These are phyloP conservation scores for Dromas ardeola DNA, from an alignment of 2,113 vertebrate genomes.

Conservation along the genomic window DNA sequence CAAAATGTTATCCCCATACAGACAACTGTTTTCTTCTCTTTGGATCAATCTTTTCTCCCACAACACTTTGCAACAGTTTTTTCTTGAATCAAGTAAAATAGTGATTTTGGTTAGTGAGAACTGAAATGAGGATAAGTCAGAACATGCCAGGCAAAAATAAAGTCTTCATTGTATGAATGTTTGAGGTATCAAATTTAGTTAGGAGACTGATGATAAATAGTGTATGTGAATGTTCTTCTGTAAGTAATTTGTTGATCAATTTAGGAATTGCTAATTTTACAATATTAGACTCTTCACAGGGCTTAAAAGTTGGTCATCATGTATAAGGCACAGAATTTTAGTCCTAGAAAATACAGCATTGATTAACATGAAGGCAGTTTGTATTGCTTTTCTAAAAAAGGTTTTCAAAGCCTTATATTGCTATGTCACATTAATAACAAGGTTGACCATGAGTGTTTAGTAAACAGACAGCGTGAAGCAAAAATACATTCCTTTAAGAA, in stretches of 20 bases:
- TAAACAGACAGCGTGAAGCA: not conserved
- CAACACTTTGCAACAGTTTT: not conserved
- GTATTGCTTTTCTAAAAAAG: not conserved
- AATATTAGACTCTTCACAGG: not conserved
- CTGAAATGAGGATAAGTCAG: not conserved
- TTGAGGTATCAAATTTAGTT: not conserved
- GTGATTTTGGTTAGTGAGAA: not conserved
- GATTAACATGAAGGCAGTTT: not conserved
- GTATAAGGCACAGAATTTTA: not conserved
- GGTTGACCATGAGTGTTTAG: not conserved
- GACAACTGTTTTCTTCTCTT: not conserved
- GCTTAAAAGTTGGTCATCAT: not conserved
- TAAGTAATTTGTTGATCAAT: not conserved
- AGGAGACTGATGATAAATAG: not conserved
- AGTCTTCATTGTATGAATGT: not conserved
- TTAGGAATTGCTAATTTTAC: not conserved
- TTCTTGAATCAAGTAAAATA: not conserved
- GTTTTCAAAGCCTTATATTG: not conserved
- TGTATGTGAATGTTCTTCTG: not conserved
- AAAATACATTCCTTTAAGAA: not conserved
- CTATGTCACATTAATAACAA: not conserved
- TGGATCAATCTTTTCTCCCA: fast-evolving
- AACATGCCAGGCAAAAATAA: not conserved
- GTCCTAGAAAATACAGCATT: not conserved
- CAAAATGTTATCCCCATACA: not conserved